Evolutionary conservation across 2,888 invertebrate genomes (phyloP).

Genomic region (Tenthredo distinguenda): DNA sequence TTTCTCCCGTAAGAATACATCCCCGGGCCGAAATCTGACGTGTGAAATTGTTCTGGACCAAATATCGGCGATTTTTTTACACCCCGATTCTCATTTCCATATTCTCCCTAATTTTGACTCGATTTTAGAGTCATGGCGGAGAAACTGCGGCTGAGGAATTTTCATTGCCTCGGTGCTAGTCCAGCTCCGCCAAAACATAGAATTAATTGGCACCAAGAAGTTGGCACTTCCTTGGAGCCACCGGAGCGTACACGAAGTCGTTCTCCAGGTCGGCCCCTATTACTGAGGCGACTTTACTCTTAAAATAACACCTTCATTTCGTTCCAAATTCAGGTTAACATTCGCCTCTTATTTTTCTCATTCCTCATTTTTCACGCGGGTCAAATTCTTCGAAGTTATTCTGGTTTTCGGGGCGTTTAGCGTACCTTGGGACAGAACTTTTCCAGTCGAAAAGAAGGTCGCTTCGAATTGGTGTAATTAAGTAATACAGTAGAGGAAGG

Average conservation of each 20-base stretch:
- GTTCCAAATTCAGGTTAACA: background rate
- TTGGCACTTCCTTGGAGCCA: conserved; percentile 30
- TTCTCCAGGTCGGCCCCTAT: conserved; percentile 21
- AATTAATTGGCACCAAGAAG: conserved; percentile 45
- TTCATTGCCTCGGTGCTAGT: conserved; percentile 13
- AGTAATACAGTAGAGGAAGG: background rate
- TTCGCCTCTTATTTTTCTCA: background rate
- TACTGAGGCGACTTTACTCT: background rate
- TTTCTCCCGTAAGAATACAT: background rate
- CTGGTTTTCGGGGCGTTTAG: background rate
- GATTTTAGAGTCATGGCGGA: background rate
- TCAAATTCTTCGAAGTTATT: no score
- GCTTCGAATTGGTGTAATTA: background rate
- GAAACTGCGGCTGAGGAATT: conserved; percentile 21
- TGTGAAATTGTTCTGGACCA: background rate
- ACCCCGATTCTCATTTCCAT: background rate
- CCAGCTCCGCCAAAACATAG: background rate
- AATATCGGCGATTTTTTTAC: background rate
- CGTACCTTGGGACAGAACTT: background rate
- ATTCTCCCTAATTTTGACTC: background rate
- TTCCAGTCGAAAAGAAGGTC: background rate
- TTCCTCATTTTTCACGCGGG: background rate
- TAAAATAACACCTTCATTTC: conserved; percentile 17
- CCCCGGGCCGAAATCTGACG: background rate
- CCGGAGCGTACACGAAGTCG: conserved; percentile 1